phyloP scores from a whole-genome alignment of 2,888 invertebrate genomes.

The Stenurella melanura region DNA sequence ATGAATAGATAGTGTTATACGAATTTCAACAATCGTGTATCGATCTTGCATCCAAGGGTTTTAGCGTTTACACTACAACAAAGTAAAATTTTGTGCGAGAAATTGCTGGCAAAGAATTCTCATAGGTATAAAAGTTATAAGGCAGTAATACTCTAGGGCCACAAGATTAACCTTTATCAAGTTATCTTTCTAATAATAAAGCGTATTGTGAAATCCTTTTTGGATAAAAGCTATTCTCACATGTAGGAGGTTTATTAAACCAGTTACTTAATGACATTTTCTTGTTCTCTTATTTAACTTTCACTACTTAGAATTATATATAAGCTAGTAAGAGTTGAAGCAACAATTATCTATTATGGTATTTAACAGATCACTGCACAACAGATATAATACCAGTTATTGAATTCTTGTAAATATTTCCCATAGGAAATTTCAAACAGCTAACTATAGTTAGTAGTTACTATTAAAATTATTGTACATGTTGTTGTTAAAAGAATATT shows the following conservation, averaged over 20 bases:
- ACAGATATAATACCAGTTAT: background rate
- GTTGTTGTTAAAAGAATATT: too few relatives aligned
- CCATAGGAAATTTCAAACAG: background rate
- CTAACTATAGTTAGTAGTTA: background rate
- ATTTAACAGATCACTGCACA: slow-evolving; percentile 12
- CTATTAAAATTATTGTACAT: too few relatives aligned
- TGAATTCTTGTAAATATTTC: background rate
- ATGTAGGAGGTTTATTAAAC: slow-evolving; percentile 29
- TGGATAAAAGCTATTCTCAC: background rate
- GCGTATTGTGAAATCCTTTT: slow-evolving; percentile 12
- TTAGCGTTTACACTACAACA: background rate
- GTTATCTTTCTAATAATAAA: background rate
- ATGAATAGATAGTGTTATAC: too few relatives aligned
- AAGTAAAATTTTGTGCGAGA: background rate
- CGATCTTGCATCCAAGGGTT: background rate
- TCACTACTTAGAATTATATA: slow-evolving; percentile 14
- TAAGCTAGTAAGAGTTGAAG: slow-evolving; percentile 18
- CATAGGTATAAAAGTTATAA: background rate
- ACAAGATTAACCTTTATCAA: background rate
- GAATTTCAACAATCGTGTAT: too few relatives aligned
- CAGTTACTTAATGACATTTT: slow-evolving; percentile 29
- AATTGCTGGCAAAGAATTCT: background rate
- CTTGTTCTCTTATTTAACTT: slow-evolving; percentile 26
- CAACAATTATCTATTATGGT: background rate
- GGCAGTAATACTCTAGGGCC: background rate